These are phyloP conservation scores for Heterodera filipjevi DNA, from an alignment of 2,888 invertebrate genomes.

Conservation along the genomic window DNA sequence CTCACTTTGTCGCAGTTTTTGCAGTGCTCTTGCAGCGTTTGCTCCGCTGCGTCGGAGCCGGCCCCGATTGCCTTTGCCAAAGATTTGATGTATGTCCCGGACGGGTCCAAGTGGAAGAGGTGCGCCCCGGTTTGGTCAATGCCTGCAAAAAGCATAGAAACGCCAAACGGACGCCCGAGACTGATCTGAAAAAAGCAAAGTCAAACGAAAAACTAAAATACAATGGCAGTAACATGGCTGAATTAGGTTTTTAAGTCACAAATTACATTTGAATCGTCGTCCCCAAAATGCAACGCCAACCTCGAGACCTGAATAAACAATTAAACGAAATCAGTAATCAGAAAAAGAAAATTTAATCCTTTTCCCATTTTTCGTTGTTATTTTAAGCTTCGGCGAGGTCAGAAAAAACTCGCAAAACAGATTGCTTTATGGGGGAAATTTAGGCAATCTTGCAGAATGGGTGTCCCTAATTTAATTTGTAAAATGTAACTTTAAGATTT, in stretches of 20 bases:
- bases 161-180: slow-evolving; percentile 93
- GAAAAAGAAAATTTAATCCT: no score
- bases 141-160: slow-evolving; percentile 93
- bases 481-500: no score
- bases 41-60: slow-evolving; percentile 97
- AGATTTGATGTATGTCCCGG: slow-evolving; percentile 87
- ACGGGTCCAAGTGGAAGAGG: slow-evolving; percentile 86
- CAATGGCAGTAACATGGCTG: background rate
- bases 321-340: background rate
- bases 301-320: slow-evolving; percentile 80
- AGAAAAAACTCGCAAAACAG: no score
- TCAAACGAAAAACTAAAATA: background rate
- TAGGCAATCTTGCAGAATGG: no score
- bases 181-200: slow-evolving; percentile 26
- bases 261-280: slow-evolving; percentile 83
- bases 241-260: background rate
- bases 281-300: slow-evolving; percentile 97
- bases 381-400: no score
- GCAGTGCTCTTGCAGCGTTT: slow-evolving; percentile 77
- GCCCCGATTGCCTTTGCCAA: slow-evolving; percentile 99
- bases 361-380: no score
- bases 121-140: slow-evolving; percentile 83
- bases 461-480: no score
- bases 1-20: slow-evolving; percentile 70
- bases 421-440: no score